Evolutionary conservation across 2,113 vertebrate genomes (phyloP).

Genomic region (Pagrus major): DNA sequence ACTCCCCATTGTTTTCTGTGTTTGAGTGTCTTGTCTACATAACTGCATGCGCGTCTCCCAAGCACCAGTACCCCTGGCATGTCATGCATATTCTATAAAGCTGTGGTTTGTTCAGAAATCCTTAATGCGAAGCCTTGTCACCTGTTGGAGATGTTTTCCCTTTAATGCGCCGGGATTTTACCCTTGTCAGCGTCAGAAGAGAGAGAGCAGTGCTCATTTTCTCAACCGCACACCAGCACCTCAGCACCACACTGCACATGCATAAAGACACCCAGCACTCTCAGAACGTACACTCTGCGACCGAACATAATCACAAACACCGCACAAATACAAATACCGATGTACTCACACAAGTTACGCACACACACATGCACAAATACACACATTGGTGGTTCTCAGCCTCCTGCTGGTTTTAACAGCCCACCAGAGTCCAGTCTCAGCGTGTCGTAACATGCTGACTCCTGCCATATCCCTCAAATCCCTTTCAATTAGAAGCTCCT

Average conservation of each 20-base stretch:
- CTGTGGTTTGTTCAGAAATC: slow-evolving; percentile 69
- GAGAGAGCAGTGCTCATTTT: slow-evolving; percentile 54
- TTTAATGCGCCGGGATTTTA: slow-evolving; percentile 61
- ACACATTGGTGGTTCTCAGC: slow-evolving; percentile 73
- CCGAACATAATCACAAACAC: slow-evolving; percentile 39
- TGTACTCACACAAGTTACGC: slow-evolving; percentile 25
- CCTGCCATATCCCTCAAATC: slow-evolving; percentile 79
- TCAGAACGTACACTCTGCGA: slow-evolving; percentile 32
- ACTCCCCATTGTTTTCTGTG: slow-evolving; percentile 35
- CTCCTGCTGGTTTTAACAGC: slow-evolving; percentile 80
- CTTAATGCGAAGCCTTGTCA: slow-evolving; percentile 68
- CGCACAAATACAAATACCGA: slow-evolving; percentile 53
- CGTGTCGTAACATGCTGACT: slow-evolving; percentile 79
- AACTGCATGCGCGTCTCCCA: slow-evolving; percentile 26
- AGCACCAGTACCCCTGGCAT: slow-evolving; percentile 47
- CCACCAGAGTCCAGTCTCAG: slow-evolving; percentile 76
- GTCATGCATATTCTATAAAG: slow-evolving; percentile 78
- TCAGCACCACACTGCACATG: slow-evolving; percentile 29
- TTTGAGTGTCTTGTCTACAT: slow-evolving; percentile 40
- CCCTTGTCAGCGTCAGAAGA: slow-evolving; percentile 56
- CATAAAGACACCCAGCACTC: slow-evolving; percentile 28
- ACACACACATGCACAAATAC: slow-evolving; percentile 45
- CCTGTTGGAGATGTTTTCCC: slow-evolving; percentile 69
- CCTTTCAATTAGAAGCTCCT: slow-evolving; percentile 85
- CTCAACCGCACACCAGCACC: slow-evolving; percentile 39